Evolutionary conservation across 1,140 invertebrate genomes (phyloP).

Genomic region (Lepidurus arcticus): DNA sequence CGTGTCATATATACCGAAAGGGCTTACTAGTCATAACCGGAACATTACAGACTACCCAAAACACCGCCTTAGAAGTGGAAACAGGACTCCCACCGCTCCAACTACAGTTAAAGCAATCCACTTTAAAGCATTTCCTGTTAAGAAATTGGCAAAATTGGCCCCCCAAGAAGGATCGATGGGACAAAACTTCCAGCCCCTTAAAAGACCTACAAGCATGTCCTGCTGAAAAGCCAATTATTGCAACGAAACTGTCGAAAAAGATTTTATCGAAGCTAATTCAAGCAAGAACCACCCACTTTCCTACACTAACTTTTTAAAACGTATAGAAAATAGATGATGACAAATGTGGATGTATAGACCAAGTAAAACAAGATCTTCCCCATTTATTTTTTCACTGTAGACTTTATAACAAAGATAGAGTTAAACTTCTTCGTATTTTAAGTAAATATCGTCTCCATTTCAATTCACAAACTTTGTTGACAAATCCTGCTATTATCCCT

Average conservation of each 20-base stretch:
- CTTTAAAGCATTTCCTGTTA: neutral
- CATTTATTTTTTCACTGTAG: neutral
- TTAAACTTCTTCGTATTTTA: too few relatives aligned
- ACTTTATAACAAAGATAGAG: neutral
- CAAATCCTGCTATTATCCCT: too few relatives aligned
- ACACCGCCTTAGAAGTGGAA: neutral
- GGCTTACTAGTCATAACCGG: too few relatives aligned
- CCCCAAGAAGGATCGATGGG: neutral
- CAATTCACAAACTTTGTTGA: too few relatives aligned
- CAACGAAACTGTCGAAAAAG: neutral
- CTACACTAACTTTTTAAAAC: neutral
- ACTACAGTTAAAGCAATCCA: neutral
- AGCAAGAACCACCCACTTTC: neutral
- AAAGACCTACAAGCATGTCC: neutral
- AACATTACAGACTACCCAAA: neutral
- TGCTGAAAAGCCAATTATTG: neutral
- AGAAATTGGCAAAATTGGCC: conserved; percentile 1
- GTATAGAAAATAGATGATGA: neutral
- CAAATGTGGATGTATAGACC: neutral
- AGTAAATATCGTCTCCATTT: too few relatives aligned
- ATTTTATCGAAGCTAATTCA: neutral
- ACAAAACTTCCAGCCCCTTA: neutral
- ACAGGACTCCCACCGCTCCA: too few relatives aligned
- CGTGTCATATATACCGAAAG: too few relatives aligned
- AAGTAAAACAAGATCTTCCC: conserved; percentile 1